Base-by-base conservation (phyloP, 2,888 invertebrate species). In the Lottia scabra region DNA sequence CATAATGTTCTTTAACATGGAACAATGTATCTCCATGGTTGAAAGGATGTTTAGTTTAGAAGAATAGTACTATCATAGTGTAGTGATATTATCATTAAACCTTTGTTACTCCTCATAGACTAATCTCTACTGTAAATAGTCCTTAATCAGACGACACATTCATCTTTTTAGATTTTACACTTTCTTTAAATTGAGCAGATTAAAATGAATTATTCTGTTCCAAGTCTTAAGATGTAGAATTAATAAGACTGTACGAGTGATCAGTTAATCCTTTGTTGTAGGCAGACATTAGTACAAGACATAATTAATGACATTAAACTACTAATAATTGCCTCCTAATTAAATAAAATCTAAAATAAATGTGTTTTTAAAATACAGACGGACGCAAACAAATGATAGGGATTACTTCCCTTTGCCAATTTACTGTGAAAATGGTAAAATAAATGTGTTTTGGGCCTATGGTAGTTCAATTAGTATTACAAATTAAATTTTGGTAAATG, bases 101-200 rank as follows among this genome's bases (percentile, higher is more conserved):
- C 56, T 56, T 56, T 56, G 56, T 56, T 15, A 56, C 23, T 56
- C 56, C 23, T 23, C 19, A 19, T 3, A 19, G 56, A 23, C 23
- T 56, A 23, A 56, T 56, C 56, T 56, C 56, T 23, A 56, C 56
- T 56, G 56, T 56, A 56, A 56, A 56, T 56, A 56, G 19, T 56
- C 56, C 5, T 23, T 56, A 56, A 56, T 56, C 56, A 56, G 56
- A 23, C 56, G 12, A 56, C 56, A 56, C 56, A 13, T 56, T 56
- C 56, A 38, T 10, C 10, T 38, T 38, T 8, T 8, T 5, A 38
- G 38, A 38, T 38, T 23, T 56, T 23, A 56, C 16, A 56, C 56
- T 10, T 19, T 56, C 19, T 56, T 56, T 3, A 56, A 56, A 8
- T 56, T 19, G 19, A 12, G 38, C 56, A 13, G 23, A 56, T 23